phyloP scores from a whole-genome alignment of 2,888 invertebrate genomes.

The Palloptera scutellata region DNA sequence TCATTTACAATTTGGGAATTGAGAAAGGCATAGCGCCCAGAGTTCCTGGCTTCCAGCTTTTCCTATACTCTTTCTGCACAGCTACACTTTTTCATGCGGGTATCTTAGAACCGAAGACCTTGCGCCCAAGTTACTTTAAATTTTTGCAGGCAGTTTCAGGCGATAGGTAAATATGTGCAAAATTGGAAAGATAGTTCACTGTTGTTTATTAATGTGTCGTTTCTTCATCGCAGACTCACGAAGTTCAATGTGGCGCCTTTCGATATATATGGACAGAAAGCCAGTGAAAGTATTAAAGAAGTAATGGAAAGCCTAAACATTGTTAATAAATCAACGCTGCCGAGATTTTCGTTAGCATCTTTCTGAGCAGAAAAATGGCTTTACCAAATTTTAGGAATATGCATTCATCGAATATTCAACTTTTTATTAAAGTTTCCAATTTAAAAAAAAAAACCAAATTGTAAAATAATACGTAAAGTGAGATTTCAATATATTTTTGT shows the following conservation, averaged over 20 bases:
- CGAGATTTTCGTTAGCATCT: constrained; percentile 49
- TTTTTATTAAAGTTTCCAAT: too few relatives aligned
- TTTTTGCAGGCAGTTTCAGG: constrained; percentile 80
- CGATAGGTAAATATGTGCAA: constrained; percentile 66
- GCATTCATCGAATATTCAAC: too few relatives aligned
- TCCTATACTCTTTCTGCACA: constrained; percentile 80
- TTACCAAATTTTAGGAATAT: too few relatives aligned
- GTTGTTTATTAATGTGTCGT: not conserved
- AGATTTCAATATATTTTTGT: too few relatives aligned
- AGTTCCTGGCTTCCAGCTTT: constrained; percentile 74
- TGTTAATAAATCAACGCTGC: constrained; percentile 43
- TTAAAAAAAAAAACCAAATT: too few relatives aligned
- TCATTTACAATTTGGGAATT: constrained; percentile 76
- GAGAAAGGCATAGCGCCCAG: constrained; percentile 72
- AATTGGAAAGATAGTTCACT: not conserved
- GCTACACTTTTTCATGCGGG: constrained; percentile 81
- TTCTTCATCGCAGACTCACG: constrained; percentile 65
- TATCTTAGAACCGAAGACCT: constrained; percentile 78
- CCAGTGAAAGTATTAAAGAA: constrained; percentile 65
- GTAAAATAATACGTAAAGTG: too few relatives aligned
- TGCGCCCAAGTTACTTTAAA: constrained; percentile 84
- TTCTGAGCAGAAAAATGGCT: not conserved
- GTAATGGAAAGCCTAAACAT: constrained; percentile 57
- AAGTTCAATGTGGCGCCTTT: constrained; percentile 69
- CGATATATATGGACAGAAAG: constrained; percentile 70